Evolutionary conservation across 2,888 invertebrate genomes (phyloP).

Genomic region (Acanthosepion esculentum): DNA sequence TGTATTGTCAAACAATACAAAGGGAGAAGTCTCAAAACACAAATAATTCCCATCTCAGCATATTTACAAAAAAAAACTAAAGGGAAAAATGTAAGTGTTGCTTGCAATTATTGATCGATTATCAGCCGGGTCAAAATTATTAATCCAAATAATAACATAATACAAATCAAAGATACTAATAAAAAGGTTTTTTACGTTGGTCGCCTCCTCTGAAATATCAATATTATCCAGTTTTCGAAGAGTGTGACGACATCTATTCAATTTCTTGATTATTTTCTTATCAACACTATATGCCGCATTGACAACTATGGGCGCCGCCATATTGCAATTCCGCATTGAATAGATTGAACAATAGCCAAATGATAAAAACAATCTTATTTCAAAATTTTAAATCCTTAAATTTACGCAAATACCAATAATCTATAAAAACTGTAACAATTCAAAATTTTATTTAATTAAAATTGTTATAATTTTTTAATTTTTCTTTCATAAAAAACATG

Average conservation of each 20-base stretch:
- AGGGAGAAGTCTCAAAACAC: no score
- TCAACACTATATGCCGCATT: slow-evolving; percentile 55
- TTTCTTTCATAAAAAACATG: no score
- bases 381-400: no score
- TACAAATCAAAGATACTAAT: background rate
- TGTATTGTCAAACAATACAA: no score
- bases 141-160: background rate
- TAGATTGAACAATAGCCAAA: background rate
- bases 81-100: background rate
- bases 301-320: slow-evolving; percentile 59
- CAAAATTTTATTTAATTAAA: no score
- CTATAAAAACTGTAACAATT: no score
- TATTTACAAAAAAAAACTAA: background rate
- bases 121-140: background rate
- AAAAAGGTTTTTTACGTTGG: slow-evolving; percentile 56
- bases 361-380: no score
- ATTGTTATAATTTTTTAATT: no score
- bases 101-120: background rate
- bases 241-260: slow-evolving; percentile 54
- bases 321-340: slow-evolving; percentile 52
- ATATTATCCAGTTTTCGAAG: slow-evolving; percentile 60
- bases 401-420: no score
- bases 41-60: background rate
- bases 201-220: slow-evolving; percentile 55
- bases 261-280: slow-evolving; percentile 63